Base-by-base conservation (phyloP, 1,140 invertebrate species). In the Proctacanthus coquilletti region DNA sequence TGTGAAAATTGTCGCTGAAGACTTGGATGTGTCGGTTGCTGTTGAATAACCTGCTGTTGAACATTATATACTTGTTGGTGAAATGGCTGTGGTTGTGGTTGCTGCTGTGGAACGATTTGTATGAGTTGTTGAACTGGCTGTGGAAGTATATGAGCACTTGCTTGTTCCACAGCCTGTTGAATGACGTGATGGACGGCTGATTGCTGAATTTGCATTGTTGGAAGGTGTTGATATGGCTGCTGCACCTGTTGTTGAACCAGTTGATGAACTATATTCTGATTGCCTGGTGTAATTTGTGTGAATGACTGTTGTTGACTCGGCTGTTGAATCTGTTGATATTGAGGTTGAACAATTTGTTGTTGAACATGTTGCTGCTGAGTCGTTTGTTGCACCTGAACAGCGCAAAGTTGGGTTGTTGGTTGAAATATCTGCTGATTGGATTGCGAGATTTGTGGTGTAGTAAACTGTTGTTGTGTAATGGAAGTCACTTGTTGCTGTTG, bases 11-110 rank as follows among this genome's bases (percentile, higher is more conserved):
- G 48, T 35, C 58, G 62, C 29, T 56, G 47, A n/a, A 62, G 50
- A 18, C 65, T 64, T 21, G 65, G 64, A 9, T 61, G 58, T 17
- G 60, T 64, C 9, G 62, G 48, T 13, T 57, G 61, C 39, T 63
- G 65, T 1, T 56, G 57, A 8, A 62, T 62, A 43, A 62, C 53
- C 38, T 61, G 58, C 23, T 27, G 23, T 27, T 27, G 23, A 8
- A 27, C 13, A n/a, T n/a, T n/a, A n/a, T n/a, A n/a, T n/a, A n/a
- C n/a, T 29, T 38, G 36, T 21, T 25, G 1, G 11, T 32, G 42
- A 5, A 42, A 37, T 6, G 37, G 49, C 18, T 23, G 29, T 14
- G 46, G 44, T 21, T 43, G 44, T 11, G 20, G 25, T 25, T 37
- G 21, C 32, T 51, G 47, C 29, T 41, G 38, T 6, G 58, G 54